Evolutionary conservation across 2,888 invertebrate species (phyloP).

Genomic region (Drosophila sordidula): DNA sequence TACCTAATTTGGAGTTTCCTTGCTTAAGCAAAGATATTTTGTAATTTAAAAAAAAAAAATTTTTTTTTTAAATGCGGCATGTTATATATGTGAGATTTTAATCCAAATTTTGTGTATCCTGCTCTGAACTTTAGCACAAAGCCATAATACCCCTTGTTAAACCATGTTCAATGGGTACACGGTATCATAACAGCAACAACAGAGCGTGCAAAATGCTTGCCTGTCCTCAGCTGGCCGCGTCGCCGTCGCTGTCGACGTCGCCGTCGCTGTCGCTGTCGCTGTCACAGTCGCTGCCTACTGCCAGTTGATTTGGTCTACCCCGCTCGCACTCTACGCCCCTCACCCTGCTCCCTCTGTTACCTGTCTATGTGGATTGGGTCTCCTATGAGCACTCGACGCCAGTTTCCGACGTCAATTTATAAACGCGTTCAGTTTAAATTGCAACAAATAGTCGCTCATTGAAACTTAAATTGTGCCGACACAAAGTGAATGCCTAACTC

Average conservation of each 20-base stretch:
- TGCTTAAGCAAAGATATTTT: no score
- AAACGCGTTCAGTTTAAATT: constrained; percentile 80
- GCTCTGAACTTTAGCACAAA: background rate
- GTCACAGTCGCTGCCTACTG: constrained; percentile 48
- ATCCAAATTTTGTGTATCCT: no score
- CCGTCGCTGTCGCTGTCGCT: constrained; percentile 40
- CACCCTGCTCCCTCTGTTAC: constrained; percentile 1
- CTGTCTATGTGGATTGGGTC: constrained; percentile 30
- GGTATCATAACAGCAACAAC: constrained; percentile 16
- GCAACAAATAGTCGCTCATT: constrained; percentile 81
- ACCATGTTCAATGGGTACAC: background rate
- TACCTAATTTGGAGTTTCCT: no score
- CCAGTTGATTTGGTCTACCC: constrained; percentile 29
- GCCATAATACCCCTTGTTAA: background rate
- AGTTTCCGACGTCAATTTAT: constrained; percentile 77
- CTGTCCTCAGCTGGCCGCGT: constrained; percentile 43
- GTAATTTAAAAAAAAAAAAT: no score
- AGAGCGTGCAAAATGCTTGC: constrained; percentile 42
- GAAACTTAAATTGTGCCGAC: constrained; percentile 80
- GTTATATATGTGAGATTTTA: no score
- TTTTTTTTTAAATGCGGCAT: no score
- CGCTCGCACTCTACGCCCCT: background rate
- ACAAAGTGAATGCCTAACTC: constrained; percentile 63
- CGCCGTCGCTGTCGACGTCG: no score
- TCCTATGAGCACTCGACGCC: constrained; percentile 58